These are phyloP conservation scores for Periophthalmodon schlosseri DNA, from an alignment of 2,113 vertebrate species.

Conservation along the genomic window DNA sequence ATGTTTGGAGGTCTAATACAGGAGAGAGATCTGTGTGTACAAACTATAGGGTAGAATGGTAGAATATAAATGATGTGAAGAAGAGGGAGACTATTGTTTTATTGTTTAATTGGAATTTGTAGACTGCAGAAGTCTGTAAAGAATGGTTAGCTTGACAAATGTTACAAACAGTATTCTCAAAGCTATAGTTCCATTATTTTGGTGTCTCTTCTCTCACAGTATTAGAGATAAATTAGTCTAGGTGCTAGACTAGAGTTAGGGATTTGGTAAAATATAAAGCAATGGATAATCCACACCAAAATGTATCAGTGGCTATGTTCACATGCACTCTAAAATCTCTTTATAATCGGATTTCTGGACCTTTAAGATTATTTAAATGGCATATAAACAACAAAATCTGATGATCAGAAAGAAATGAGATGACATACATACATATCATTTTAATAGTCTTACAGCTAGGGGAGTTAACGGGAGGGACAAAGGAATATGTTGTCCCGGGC, in stretches of 20 bases:
- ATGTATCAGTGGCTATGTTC: no score
- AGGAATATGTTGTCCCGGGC: no score
- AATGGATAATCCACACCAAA: background rate
- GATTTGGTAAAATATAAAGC: background rate
- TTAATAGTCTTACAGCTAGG: no score
- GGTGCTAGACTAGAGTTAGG: background rate
- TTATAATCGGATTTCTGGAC: no score
- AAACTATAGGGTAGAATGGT: background rate
- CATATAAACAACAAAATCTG: no score
- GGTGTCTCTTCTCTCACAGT: background rate
- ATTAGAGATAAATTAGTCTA: background rate
- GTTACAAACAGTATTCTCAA: background rate
- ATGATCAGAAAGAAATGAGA: no score
- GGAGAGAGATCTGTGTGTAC: slow-evolving; percentile 13
- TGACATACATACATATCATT: no score
- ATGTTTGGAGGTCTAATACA: slow-evolving; percentile 20
- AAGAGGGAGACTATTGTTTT: background rate
- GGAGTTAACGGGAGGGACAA: no score
- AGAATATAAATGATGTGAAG: background rate
- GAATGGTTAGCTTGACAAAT: background rate
- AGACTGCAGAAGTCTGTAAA: background rate
- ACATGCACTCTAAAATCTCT: no score
- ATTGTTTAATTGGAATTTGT: background rate
- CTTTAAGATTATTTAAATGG: no score
- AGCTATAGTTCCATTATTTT: background rate